Percentiles rank a stretch among this genome's conserved stretches.
These are phyloP conservation scores for Papilio machaon DNA, from an alignment of 1,140 invertebrate species.

Conservation along the genomic window DNA sequence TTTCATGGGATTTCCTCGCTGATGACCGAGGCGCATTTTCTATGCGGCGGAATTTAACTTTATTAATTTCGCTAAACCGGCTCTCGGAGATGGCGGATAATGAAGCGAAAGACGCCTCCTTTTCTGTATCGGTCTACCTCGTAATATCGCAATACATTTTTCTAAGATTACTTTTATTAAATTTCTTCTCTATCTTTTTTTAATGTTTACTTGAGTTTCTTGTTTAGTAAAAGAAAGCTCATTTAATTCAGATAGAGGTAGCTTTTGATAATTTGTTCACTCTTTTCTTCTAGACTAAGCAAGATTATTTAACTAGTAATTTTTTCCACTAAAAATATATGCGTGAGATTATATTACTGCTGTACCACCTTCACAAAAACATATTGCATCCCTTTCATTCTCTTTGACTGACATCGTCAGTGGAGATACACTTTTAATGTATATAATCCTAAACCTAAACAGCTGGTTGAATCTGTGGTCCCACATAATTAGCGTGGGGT, in stretches of 20 bases:
- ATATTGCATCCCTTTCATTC: no score
- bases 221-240: background rate
- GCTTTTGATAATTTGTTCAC: no score
- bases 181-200: background rate
- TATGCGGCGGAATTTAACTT: slow-evolving; percentile 31
- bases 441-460: background rate
- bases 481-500: slow-evolving; percentile 16
- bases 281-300: no score
- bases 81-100: slow-evolving; percentile 8
- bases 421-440: background rate
- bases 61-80: slow-evolving; percentile 29
- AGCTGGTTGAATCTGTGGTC: background rate
- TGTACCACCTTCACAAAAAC: no score
- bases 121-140: slow-evolving; percentile 24
- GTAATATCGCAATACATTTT: slow-evolving; percentile 6
- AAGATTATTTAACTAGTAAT: no score
- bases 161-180: slow-evolving; percentile 10
- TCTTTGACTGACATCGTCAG: background rate
- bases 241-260: no score
- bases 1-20: slow-evolving; percentile 18
- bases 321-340: no score
- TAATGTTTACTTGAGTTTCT: background rate
- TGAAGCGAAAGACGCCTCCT: slow-evolving; percentile 1
- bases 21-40: slow-evolving; percentile 14
- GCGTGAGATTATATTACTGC: no score